phyloP scores from a whole-genome alignment of 2,888 invertebrate species.

The Tribolium freemani region DNA sequence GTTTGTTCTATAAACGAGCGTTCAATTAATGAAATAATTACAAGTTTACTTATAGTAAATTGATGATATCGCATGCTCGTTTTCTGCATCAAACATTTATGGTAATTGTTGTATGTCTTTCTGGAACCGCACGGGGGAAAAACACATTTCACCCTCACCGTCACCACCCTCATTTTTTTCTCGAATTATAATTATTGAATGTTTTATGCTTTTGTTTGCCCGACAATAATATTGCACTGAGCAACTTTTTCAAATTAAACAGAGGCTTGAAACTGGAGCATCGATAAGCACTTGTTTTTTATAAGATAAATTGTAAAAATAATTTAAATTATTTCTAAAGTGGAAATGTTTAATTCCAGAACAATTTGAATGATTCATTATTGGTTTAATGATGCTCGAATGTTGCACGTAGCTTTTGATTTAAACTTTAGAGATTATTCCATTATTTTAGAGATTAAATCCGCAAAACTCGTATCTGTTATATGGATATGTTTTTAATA shows the following conservation, averaged over 20 bases:
- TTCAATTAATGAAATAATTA: slow-evolving; percentile 60
- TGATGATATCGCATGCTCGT: slow-evolving; percentile 53
- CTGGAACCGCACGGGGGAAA: slow-evolving; percentile 10
- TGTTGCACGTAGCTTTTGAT: no score
- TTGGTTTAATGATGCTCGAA: no score
- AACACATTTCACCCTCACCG: slow-evolving; percentile 17
- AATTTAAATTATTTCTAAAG: no score
- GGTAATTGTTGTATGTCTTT: slow-evolving; percentile 47
- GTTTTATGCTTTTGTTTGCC: slow-evolving; percentile 4
- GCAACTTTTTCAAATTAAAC: background rate
- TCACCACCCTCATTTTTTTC: slow-evolving; percentile 11
- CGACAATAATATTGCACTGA: background rate
- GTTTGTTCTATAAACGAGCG: slow-evolving; percentile 58
- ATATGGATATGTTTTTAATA: background rate
- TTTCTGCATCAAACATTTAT: slow-evolving; percentile 53
- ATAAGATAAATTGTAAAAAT: no score
- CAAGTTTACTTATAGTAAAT: slow-evolving; percentile 55
- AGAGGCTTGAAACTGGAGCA: no score
- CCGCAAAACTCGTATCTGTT: no score
- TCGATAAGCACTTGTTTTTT: no score
- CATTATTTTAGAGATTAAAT: no score
- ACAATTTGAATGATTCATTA: no score
- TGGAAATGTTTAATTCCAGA: no score
- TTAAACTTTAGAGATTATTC: no score
- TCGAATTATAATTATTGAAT: slow-evolving; percentile 18